phyloP scores from a whole-genome alignment of 1,140 invertebrate genomes.

The Caenorhabditis inopinata region DNA sequence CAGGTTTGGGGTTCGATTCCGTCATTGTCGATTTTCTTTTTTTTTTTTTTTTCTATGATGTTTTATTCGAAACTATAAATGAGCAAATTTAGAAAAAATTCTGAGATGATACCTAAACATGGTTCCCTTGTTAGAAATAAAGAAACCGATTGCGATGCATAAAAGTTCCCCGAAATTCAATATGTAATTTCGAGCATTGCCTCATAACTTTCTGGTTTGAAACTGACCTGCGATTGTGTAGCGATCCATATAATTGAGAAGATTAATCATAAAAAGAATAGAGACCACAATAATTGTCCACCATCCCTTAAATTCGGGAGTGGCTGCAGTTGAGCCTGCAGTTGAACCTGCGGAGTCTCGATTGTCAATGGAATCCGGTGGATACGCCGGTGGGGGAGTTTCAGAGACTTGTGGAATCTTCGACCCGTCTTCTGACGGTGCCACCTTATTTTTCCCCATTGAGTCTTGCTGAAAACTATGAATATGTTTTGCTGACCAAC shows the following conservation, averaged over 20 bases:
- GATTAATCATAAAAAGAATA: conserved; percentile 46
- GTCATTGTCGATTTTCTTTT: too few relatives aligned
- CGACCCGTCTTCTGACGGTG: background rate
- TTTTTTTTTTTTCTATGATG: too few relatives aligned
- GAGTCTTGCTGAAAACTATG: too few relatives aligned
- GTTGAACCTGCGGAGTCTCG: background rate
- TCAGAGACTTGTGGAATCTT: background rate
- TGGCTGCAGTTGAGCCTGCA: background rate
- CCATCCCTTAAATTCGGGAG: conserved; percentile 5
- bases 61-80: too few relatives aligned
- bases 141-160: too few relatives aligned
- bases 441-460: conserved; percentile 1
- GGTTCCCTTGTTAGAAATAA: too few relatives aligned
- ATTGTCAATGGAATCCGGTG: background rate
- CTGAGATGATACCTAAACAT: too few relatives aligned
- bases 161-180: too few relatives aligned
- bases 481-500: too few relatives aligned
- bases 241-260: conserved; percentile 51
- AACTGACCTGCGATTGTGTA: conserved; percentile 47
- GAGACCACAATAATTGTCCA: conserved; percentile 1
- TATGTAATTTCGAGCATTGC: too few relatives aligned
- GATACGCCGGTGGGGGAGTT: background rate
- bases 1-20: too few relatives aligned
- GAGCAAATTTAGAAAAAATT: too few relatives aligned
- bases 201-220: background rate